Evolutionary conservation across 2,888 invertebrate species (phyloP).

Genomic region (Zootermopsis nevadensis): DNA sequence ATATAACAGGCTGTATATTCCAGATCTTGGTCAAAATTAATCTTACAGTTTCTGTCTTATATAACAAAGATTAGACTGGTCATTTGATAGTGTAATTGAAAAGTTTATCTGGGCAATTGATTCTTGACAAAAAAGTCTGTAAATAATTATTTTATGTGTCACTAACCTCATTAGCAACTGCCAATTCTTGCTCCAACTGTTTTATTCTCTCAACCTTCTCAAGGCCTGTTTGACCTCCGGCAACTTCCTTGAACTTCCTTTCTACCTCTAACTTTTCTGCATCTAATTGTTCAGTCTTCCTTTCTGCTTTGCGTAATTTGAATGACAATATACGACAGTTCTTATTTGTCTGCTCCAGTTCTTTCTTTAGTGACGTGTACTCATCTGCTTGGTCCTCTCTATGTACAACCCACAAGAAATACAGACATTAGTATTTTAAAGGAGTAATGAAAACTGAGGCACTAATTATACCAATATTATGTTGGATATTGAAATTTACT

Average conservation of each 20-base stretch:
- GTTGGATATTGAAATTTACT: no score
- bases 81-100: neutral
- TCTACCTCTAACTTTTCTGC: constrained; percentile 83
- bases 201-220: constrained; percentile 77
- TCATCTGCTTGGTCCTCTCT: constrained; percentile 98
- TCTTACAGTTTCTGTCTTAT: no score
- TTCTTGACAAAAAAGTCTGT: neutral
- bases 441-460: no score
- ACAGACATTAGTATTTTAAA: no score
- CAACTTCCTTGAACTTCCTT: constrained; percentile 67
- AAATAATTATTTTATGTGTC: no score
- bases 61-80: no score
- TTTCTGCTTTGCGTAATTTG: constrained; percentile 95
- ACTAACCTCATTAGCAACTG: constrained; percentile 79
- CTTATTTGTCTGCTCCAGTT: constrained; percentile 96
- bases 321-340: constrained; percentile 98
- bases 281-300: constrained; percentile 87
- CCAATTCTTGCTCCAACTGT: constrained; percentile 87
- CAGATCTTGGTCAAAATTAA: no score
- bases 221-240: constrained; percentile 70
- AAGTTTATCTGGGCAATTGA: neutral
- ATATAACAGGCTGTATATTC: no score
- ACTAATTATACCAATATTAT: no score
- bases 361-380: constrained; percentile 92
- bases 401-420: no score